phyloP scores from a whole-genome alignment of 2,888 invertebrate species.

The Trachelus tabidus region DNA sequence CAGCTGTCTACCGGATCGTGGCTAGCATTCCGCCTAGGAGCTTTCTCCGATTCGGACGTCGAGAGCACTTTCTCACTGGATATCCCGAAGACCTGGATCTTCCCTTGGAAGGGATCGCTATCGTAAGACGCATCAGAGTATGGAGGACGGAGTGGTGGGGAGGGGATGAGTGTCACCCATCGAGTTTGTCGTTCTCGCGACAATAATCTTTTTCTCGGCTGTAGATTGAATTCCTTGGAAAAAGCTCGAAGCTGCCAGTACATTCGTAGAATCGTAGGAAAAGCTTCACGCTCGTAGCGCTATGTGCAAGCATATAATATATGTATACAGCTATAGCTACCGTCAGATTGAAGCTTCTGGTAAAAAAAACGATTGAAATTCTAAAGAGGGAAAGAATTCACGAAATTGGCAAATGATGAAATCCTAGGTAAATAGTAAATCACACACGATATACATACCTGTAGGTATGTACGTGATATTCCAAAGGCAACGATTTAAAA shows the following conservation, averaged over 20 bases:
- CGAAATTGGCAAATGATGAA: background rate
- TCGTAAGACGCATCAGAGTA: background rate
- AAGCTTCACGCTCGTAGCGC: background rate
- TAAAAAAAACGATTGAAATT: background rate
- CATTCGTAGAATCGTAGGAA: background rate
- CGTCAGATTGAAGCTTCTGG: background rate
- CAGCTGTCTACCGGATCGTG: background rate
- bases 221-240: conserved; percentile 39
- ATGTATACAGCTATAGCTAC: background rate
- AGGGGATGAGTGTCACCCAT: background rate
- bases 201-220: conserved; percentile 19
- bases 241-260: conserved; percentile 19
- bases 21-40: background rate
- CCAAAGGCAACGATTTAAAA: background rate
- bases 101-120: background rate
- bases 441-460: background rate
- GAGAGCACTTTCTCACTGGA: background rate
- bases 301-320: background rate
- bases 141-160: too few species aligned
- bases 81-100: background rate
- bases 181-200: background rate
- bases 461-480: background rate
- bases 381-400: background rate
- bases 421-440: background rate
- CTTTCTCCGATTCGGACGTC: background rate